phyloP scores from a whole-genome alignment of 2,888 invertebrate species.

The Xanthia togata region DNA sequence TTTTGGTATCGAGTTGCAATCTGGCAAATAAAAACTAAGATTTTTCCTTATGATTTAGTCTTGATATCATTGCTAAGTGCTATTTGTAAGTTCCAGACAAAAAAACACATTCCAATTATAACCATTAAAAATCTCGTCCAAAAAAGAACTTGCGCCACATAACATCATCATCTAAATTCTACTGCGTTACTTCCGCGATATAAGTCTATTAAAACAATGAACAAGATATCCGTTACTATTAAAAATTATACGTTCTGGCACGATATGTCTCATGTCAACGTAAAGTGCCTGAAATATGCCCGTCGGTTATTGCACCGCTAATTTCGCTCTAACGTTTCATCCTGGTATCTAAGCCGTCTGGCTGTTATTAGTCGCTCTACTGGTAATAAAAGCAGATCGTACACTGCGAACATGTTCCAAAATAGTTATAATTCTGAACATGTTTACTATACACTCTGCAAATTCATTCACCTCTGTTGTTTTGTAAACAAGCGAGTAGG shows the following conservation, averaged over 20 bases:
- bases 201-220: conserved; percentile 74
- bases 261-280: conserved; percentile 70
- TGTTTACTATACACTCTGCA: conserved; percentile 56
- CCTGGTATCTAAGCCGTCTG: conserved; percentile 74
- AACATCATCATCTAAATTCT: conserved; percentile 68
- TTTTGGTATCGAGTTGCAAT: conserved; percentile 24
- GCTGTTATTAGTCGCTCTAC: conserved; percentile 62
- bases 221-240: conserved; percentile 72
- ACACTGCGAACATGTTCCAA: conserved; percentile 66
- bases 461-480: conserved; percentile 64
- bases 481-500: conserved; percentile 55
- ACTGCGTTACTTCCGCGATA: conserved; percentile 73
- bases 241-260: conserved; percentile 71
- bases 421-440: conserved; percentile 63
- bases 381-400: conserved; percentile 72
- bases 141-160: conserved; percentile 17
- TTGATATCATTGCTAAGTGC: not conserved
- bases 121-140: conserved; percentile 19
- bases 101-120: not conserved
- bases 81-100: not conserved
- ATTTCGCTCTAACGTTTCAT: conserved; percentile 78
- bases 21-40: conserved; percentile 4
- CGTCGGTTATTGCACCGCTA: conserved; percentile 81
- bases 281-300: conserved; percentile 81
- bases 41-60: not conserved